phyloP scores from a whole-genome alignment of 2,113 vertebrate genomes.

The Mugil cephalus region DNA sequence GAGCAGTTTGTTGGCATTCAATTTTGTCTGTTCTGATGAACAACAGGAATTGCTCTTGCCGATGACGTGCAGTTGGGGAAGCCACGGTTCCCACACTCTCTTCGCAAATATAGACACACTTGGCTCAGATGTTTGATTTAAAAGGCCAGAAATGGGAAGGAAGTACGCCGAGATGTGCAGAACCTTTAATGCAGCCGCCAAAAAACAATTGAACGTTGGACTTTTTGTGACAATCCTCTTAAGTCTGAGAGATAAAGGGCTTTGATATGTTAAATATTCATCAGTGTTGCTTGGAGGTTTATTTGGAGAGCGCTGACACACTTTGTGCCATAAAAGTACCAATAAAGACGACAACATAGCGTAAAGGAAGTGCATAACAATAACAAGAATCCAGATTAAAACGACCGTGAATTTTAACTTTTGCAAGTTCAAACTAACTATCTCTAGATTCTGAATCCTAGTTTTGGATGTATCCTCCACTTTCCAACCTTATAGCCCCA shows the following conservation, averaged over 20 bases:
- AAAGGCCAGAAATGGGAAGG: background rate
- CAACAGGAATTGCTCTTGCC: constrained; percentile 10
- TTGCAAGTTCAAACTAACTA: background rate
- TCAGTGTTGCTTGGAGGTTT: background rate
- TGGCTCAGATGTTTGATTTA: background rate
- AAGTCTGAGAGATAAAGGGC: constrained; percentile 4
- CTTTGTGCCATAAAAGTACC: background rate
- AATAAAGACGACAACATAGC: background rate
- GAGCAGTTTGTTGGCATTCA: constrained; percentile 77
- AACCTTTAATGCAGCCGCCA: background rate
- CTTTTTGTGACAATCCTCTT: background rate
- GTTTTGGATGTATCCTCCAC: constrained; percentile 8
- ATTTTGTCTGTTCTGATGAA: constrained; percentile 43
- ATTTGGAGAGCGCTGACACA: background rate
- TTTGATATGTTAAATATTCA: constrained; percentile 1
- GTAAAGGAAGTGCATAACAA: background rate
- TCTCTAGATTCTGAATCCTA: constrained; percentile 12
- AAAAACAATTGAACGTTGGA: constrained; percentile 16
- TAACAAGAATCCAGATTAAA: background rate
- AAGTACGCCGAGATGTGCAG: background rate
- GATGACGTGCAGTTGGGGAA: background rate
- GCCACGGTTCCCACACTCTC: background rate
- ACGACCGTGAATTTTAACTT: background rate
- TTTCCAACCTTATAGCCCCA: constrained; percentile 34
- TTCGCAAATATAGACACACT: background rate